Evolutionary conservation across 1,140 invertebrate genomes (phyloP).

Genomic region (Dinoponera quadriceps): DNA sequence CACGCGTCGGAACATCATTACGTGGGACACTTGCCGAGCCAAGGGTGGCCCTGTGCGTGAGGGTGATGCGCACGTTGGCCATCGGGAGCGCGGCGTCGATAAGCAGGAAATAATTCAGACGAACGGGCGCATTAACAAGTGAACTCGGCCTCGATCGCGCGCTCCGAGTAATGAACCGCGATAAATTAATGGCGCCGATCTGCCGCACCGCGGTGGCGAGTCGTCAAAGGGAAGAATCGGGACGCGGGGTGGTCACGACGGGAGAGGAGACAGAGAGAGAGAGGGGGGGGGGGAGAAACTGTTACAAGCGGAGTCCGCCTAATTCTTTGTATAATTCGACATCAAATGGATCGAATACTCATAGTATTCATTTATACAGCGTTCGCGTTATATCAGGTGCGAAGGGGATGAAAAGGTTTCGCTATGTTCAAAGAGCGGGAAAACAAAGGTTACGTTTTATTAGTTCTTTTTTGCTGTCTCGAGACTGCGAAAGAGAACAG

Average conservation of each 20-base stretch:
- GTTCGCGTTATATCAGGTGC: too few relatives aligned
- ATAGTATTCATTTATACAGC: too few relatives aligned
- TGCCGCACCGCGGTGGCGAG: background rate
- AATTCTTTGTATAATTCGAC: background rate
- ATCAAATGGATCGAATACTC: too few relatives aligned
- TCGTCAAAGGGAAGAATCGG: background rate
- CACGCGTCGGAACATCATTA: constrained; percentile 85
- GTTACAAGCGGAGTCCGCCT: background rate
- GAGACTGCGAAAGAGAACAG: too few relatives aligned
- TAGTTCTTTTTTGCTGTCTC: too few relatives aligned
- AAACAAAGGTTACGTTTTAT: background rate
- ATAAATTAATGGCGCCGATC: constrained; percentile 41
- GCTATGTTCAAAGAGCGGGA: background rate
- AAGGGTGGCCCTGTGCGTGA: constrained; percentile 32
- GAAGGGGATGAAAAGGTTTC: background rate
- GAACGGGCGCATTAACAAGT: constrained; percentile 46
- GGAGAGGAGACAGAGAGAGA: background rate
- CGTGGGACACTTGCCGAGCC: constrained; percentile 82
- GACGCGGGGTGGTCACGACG: background rate
- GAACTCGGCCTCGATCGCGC: constrained; percentile 19
- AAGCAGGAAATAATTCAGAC: constrained; percentile 51
- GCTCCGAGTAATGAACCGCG: constrained; percentile 27
- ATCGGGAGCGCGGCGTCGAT: constrained; percentile 42
- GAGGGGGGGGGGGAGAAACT: background rate
- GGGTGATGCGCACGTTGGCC: constrained; percentile 59